phyloP scores from a whole-genome alignment of 1,140 invertebrate genomes.

The Yoshiicerus persimilis region DNA sequence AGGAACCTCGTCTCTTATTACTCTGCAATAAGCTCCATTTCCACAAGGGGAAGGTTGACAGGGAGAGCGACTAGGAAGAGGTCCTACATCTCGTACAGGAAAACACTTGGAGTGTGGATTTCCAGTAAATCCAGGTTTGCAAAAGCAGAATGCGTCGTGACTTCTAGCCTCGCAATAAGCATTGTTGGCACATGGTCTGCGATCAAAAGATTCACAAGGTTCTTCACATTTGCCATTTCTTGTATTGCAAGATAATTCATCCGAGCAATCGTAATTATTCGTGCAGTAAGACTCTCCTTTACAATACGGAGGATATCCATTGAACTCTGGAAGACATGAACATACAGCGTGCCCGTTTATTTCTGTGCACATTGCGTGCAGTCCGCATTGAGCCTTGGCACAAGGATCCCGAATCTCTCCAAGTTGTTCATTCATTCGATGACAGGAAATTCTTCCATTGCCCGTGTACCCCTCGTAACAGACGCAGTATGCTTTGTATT shows the following conservation, averaged over 20 bases:
- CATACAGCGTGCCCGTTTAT: conserved; percentile 67
- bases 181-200: conserved; percentile 60
- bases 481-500: conserved; percentile 73
- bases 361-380: conserved; percentile 62
- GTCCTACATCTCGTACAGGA: conserved; percentile 66
- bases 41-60: conserved; percentile 54
- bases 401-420: conserved; percentile 69
- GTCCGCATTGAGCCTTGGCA: conserved; percentile 75
- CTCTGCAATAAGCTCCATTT: conserved; percentile 59
- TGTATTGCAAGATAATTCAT: conserved; percentile 69
- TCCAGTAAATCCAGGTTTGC: conserved; percentile 52
- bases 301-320: conserved; percentile 67
- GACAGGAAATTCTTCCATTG: conserved; percentile 59
- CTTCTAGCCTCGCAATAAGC: conserved; percentile 47
- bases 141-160: conserved; percentile 76
- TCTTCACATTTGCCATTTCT: conserved; percentile 71
- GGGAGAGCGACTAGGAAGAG: conserved; percentile 65
- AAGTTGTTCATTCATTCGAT: conserved; percentile 59
- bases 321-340: conserved; percentile 64
- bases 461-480: conserved; percentile 54
- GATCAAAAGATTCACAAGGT: conserved; percentile 64
- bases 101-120: conserved; percentile 69
- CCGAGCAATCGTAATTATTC: conserved; percentile 69
- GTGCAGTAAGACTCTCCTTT: conserved; percentile 65
- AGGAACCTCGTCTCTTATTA: conserved; percentile 61